Percentiles rank a stretch among this genome's conserved stretches.
Evolutionary conservation across 1,140 invertebrate genomes (phyloP).

Genomic region (Rhagoletis zephyria): DNA sequence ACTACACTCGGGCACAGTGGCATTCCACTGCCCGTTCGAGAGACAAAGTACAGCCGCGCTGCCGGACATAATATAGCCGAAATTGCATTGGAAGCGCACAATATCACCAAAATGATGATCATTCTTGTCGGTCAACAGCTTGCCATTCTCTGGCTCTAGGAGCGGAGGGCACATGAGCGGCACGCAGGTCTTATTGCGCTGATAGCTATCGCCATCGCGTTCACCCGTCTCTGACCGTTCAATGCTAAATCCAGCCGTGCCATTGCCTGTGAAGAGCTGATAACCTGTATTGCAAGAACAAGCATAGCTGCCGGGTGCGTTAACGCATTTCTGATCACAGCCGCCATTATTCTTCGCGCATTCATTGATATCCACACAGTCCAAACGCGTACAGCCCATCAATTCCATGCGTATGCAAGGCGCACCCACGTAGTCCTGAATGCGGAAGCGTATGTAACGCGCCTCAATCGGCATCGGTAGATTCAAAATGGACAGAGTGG

Average conservation of each 20-base stretch:
- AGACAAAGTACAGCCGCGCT: constrained; percentile 88
- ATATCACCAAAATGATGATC: constrained; percentile 92
- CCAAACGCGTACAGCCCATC: constrained; percentile 92
- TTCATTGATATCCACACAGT: constrained; percentile 94
- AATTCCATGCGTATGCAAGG: constrained; percentile 93
- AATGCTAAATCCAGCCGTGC: constrained; percentile 91
- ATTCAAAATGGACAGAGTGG: constrained; percentile 89
- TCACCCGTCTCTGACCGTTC: constrained; percentile 88
- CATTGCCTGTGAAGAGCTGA: constrained; percentile 90
- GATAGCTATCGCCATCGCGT: constrained; percentile 89
- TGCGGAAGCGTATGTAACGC: constrained; percentile 88
- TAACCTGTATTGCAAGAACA: constrained; percentile 94
- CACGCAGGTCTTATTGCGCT: constrained; percentile 96
- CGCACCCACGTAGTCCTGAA: constrained; percentile 90
- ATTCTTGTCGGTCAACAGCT: constrained; percentile 85
- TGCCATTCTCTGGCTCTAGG: constrained; percentile 89
- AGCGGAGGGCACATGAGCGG: constrained; percentile 90
- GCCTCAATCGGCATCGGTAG: constrained; percentile 93
- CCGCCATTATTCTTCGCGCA: constrained; percentile 91
- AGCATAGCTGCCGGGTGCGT: constrained; percentile 87
- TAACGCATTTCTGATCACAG: constrained; percentile 94
- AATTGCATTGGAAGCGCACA: constrained; percentile 93
- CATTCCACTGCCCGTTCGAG: constrained; percentile 93
- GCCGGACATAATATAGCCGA: constrained; percentile 93
- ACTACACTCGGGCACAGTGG: constrained; percentile 91